Base-by-base conservation (phyloP, 2,113 vertebrate genomes). In the Blennius ocellaris region DNA sequence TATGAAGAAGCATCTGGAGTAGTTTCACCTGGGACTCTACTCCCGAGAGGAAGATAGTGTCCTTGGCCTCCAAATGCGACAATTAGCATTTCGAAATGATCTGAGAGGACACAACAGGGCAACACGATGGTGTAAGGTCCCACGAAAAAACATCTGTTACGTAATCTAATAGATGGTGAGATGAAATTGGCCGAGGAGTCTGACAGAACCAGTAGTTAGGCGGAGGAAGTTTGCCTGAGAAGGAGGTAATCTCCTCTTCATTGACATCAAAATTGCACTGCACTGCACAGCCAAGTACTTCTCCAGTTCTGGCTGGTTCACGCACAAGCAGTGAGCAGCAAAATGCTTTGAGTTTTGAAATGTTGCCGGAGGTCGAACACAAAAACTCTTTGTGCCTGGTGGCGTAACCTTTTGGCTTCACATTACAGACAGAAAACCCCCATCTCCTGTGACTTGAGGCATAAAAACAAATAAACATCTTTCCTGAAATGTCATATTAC, bases 161-260 rank as follows among this genome's bases (percentile, higher is more conserved):
- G 67, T 68, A 67, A 75, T 16, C 14, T 59, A 50, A 76, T 69
- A 37, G 57, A 57, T 58, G 71, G 76, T 68, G 72, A 21, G 45
- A 40, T 57, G 56, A 53, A 50, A 58, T 67, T 48, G 16, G 6
- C 61, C 12, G 36, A 48, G 47, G 37, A 43, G 21, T 57, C 40
- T n/a, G 56, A 11, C 52, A 63, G 51, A 62, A 58, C 11, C 30
- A 47, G 68, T 17, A 58, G 52, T 64, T 58, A 68, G 7, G 36
- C 0, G n/a, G 1, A 17, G 49, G 17, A 68, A 67, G 43, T 58
- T 65, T 30, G 14, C 16, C 10, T 47, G 1, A 53, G 59, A 49
- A 65, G 36, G 36, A 51, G 47, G 15, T 30, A 43, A 60, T 48
- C 54, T 55, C 41, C 45, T 17, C 54, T 6, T 43, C 17, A n/a